Conservation (phyloP, 2,113 vertebrate genomes). For the Egretta garzetta region DNA sequence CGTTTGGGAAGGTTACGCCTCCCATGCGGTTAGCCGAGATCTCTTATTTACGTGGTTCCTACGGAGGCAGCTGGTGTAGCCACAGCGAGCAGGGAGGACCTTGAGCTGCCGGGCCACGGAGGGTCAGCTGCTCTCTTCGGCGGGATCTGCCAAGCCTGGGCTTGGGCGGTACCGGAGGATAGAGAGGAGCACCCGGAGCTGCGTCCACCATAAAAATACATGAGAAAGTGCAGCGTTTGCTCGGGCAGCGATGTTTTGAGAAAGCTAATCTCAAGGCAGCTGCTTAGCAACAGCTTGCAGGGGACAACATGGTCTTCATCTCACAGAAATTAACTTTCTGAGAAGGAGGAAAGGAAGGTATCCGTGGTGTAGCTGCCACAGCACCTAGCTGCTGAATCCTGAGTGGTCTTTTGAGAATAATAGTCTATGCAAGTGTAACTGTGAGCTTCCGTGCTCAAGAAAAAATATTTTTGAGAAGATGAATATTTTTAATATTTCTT, state of each 20-base stretch:
- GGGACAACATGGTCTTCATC: not conserved
- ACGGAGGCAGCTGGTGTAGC: not conserved
- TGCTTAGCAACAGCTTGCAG: not conserved
- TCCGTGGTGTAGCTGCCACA: not conserved
- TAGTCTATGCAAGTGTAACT: not conserved
- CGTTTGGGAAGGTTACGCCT: not conserved
- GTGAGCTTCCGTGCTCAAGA: not conserved
- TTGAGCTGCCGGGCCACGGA: not conserved
- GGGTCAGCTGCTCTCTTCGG: not conserved
- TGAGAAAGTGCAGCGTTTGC: not conserved
- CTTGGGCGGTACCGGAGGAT: accelerated
- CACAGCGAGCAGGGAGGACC: not conserved
- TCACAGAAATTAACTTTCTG: not conserved
- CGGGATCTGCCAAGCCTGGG: not conserved
- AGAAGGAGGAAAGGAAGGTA: not conserved
- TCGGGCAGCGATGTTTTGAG: not conserved
- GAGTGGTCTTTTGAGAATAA: not conserved
- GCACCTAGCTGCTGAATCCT: not conserved
- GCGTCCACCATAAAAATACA: not conserved
- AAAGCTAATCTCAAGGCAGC: not conserved
- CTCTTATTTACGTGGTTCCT: not conserved
- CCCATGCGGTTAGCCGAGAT: not conserved
- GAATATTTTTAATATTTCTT: not conserved
- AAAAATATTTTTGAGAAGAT: not conserved
- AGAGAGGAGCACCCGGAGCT: not conserved